A percentile compares a stretch with the other conserved stretches of the same genome.
Conservation (phyloP, 2,888 invertebrate species). For the Tortrix viridana region DNA sequence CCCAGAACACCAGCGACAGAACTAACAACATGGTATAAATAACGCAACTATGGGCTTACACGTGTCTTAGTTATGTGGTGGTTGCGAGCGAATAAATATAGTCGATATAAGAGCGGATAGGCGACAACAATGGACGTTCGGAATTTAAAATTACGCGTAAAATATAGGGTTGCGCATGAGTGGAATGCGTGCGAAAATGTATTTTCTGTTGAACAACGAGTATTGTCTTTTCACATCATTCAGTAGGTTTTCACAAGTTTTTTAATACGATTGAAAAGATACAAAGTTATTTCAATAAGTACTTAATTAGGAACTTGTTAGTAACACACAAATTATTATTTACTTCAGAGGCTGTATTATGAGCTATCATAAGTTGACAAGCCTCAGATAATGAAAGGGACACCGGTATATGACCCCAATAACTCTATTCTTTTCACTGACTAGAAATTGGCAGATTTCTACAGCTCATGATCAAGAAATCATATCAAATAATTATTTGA, state of each 20-base stretch:
- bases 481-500: no score
- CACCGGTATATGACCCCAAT: no score
- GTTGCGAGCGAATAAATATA: conserved; percentile 62
- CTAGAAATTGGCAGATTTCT: no score
- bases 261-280: no score
- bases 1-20: conserved; percentile 30
- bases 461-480: no score
- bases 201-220: background rate
- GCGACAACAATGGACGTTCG: conserved; percentile 72
- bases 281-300: no score
- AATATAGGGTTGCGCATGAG: conserved; percentile 60
- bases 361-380: no score
- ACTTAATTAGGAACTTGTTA: background rate
- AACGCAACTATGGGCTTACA: conserved; percentile 31
- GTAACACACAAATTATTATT: no score
- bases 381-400: background rate
- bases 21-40: conserved; percentile 34
- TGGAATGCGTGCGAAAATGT: conserved; percentile 13
- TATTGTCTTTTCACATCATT: background rate
- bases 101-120: conserved; percentile 69
- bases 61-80: conserved; percentile 48
- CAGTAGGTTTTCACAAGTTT: no score
- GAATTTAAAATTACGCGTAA: conserved; percentile 76
- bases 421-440: no score
- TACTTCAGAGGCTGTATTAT: no score